Base-by-base conservation (phyloP, 2,888 invertebrate species). In the Cacoxenus indagator region DNA sequence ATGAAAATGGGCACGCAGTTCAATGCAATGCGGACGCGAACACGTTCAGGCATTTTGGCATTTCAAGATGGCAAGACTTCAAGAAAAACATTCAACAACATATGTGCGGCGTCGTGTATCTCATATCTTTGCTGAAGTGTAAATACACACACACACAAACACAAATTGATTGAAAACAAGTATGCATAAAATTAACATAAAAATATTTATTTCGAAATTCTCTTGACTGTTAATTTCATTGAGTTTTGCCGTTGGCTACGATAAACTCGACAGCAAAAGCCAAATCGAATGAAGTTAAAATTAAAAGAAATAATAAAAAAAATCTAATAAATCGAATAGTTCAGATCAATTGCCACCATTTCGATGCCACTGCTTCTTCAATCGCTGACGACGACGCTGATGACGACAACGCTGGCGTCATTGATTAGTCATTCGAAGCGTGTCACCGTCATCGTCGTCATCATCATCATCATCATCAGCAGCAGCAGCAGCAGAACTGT, bases 341-440 rank as follows among this genome's bases (percentile, higher is more conserved):
- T 46, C 27, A 67, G 46, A 59, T 31, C 59, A 65, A 62, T 57
- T 48, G 45, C 17, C 24, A 51, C 19, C 4, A 5, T 8, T 22
- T 43, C 4, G 1, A 14, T 14, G 43, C 43, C 43, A 43, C 43
- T n/a, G 4, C 43, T 14, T 43, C n/a, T 43, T 1, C n/a, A n/a
- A 2, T 3, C n/a, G n/a, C 1, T 2, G 3, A 43, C 9, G 43
- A 43, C 9, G 4, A 43, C n/a, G n/a, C n/a, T n/a, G n/a, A n/a
- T n/a, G n/a, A n/a, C n/a, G n/a, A n/a, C n/a, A n/a, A n/a, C n/a
- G 61, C 24, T 51, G 43, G 17, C 24, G 43, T 43, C 22, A 62
- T 62, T 62, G 61, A 62, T 62, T 62, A 62, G 61, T 62, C 61
- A 62, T 62, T 43, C 61, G 17, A 62, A 62, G 61, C 61, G 61